Base-by-base conservation (phyloP, 2,797 vertebrate species). In the Todus mexicanus region DNA sequence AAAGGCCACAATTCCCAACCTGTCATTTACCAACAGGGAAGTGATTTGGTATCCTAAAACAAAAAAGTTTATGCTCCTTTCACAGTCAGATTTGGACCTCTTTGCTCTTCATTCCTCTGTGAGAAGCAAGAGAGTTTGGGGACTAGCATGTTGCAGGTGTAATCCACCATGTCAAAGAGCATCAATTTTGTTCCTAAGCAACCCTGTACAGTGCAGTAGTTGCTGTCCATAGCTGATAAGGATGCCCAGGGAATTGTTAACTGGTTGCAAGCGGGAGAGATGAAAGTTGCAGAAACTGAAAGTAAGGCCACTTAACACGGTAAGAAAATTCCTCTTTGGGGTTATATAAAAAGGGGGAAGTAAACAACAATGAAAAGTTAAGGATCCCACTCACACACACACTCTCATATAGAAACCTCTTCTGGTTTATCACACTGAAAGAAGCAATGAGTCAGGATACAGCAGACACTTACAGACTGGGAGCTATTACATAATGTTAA, bases 141-240 rank as follows among this genome's bases (percentile, higher is more conserved):
- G 87, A 92, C 59, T 71, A 89, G 84, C 20, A 37, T 73, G 86
- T 64, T 87, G 94, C 68, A 88, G 54, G 69, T 95, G 72, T 89
- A 95, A 96, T 90, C 53, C 80, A 93, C 92, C 63, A 5, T 92
- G 90, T 74, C 87, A 92, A 92, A 95, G 84, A 95, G 76, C 79
- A 96, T 95, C 90, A 93, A 79, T 96, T 96, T 81, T 87, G 94
- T 87, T 95, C 77, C 94, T 95, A 96, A 95, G 91, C 91, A 96
- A 95, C 93, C 59, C 83, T 45, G 59, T 64, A 92, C 80, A 79
- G 82, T 51, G 65, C 82, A 83, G 80, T 74, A 63, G 84, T 75
- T 79, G 63, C 95, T 94, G 92, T 84, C 92, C 92, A 77, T 2
- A 85, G 89, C 72, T 89, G 94, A 96, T 95, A 96, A 96, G 85